phyloP scores from a whole-genome alignment of 2,797 vertebrate genomes.

The Muraenolepis orangiensis region DNA sequence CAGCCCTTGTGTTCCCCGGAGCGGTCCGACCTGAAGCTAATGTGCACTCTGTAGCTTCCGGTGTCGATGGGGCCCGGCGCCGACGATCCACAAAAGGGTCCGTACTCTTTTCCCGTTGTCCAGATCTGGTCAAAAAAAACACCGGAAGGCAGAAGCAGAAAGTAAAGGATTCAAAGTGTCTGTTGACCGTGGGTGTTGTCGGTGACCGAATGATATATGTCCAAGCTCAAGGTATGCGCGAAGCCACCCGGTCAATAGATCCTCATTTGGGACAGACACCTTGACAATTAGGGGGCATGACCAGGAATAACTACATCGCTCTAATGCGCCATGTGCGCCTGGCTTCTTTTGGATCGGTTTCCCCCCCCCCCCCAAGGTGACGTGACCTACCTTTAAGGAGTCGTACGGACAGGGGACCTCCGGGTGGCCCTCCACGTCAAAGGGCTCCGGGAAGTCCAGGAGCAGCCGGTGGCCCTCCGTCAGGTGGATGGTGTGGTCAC shows the following conservation, averaged over 20 bases:
- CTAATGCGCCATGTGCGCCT: slow-evolving; percentile 37
- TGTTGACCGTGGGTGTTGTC: slow-evolving; percentile 7
- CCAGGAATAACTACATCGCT: slow-evolving; percentile 74
- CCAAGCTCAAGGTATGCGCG: slow-evolving; percentile 46
- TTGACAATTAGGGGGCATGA: slow-evolving; percentile 60
- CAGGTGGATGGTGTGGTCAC: slow-evolving; percentile 72
- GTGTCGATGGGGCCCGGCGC: slow-evolving; percentile 74
- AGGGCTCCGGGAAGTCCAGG: slow-evolving; percentile 77
- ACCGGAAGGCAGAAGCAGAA: no score
- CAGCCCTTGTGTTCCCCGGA: slow-evolving; percentile 79
- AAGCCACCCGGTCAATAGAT: slow-evolving; percentile 38
- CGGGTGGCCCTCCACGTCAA: slow-evolving; percentile 77
- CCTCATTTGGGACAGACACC: slow-evolving; percentile 44
- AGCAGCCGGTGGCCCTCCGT: slow-evolving; percentile 73
- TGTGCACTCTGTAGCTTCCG: slow-evolving; percentile 65
- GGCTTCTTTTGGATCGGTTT: slow-evolving; percentile 30
- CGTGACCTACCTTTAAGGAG: slow-evolving; percentile 73
- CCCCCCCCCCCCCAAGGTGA: slow-evolving; percentile 4
- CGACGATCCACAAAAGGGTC: slow-evolving; percentile 76
- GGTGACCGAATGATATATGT: slow-evolving; percentile 31
- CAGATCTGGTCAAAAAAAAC: slow-evolving; percentile 73
- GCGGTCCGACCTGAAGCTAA: slow-evolving; percentile 69
- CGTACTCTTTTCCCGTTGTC: slow-evolving; percentile 66
- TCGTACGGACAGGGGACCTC: slow-evolving; percentile 78
- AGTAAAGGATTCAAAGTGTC: no score